Evolutionary conservation across 2,113 vertebrate genomes (phyloP), one percentile per base, ranked within the genome.

Genomic region (Perccottus glenii): DNA sequence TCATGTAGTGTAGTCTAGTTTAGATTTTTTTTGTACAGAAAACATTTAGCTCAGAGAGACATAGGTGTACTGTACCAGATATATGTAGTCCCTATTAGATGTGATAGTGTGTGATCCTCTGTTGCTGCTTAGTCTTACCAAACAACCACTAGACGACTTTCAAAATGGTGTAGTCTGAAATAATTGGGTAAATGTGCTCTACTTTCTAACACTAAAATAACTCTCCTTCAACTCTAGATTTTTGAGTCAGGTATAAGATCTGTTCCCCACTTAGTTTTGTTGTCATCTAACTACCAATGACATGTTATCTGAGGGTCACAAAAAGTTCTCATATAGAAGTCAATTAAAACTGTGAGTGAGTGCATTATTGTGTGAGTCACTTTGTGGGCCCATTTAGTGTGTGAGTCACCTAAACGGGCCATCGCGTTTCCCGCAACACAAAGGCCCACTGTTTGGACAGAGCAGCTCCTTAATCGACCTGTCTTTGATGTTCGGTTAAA

Each of bases 331-430:
- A 44, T 35, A 50, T 73, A 65, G 64, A 67, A 85, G 60, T 84
- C 84, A 72, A 64, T 81, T 83, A 71, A 59, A 71, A 62, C 56
- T 70, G 76, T 42, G 16, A 64, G 66, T 66, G 71, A 79, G 73
- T 82, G 75, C 81, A 76, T 80, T 83, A 84, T 49, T 36, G 70
- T 73, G 74, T 88, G 85, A 89, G 72, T 90, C 87, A 88, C 32
- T 45, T 60, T 67, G 73, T 47, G 48, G 72, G 67, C 48, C 56
- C 27, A 79, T 83, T 81, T 78, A 76, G 69, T 75, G 33, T 3
- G 51, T 86, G 89, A 86, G 78, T 89, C 87, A 91, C 67, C 77
- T 52, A n/a, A 15, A 81, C n/a, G 10, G 73, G 62, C 45, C 70
- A 48, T 40, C 51, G 44, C 50, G 32, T 73, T 88, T 86, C 82